These are phyloP conservation scores for Drosophila mimica DNA, from an alignment of 2,888 invertebrate species.

Conservation along the genomic window DNA sequence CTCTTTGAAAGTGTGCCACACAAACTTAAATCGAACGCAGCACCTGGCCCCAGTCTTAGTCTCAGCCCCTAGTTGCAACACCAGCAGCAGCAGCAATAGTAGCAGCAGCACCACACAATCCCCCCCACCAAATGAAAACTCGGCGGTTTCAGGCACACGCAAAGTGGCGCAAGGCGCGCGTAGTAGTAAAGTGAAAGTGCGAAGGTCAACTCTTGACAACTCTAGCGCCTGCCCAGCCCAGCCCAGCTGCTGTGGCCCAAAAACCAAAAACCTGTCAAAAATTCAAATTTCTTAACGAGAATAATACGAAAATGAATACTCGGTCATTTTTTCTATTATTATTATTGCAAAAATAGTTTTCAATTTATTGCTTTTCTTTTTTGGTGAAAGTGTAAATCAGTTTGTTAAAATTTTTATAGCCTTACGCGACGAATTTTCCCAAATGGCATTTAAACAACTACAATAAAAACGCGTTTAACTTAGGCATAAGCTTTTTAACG, in stretches of 20 bases:
- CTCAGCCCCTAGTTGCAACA: slow-evolving; percentile 20
- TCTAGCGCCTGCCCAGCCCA: slow-evolving; percentile 69
- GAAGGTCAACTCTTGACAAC: slow-evolving; percentile 72
- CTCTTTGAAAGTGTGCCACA: slow-evolving; percentile 20
- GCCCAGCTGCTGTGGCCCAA: slow-evolving; percentile 37
- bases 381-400: slow-evolving; percentile 42
- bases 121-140: slow-evolving; percentile 69
- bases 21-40: slow-evolving; percentile 44
- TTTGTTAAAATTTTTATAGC: slow-evolving; percentile 56
- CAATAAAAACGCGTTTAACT: slow-evolving; percentile 52
- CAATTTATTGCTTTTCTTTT: slow-evolving; percentile 24
- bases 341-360: slow-evolving; percentile 22
- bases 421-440: slow-evolving; percentile 68
- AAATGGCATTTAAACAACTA: slow-evolving; percentile 69
- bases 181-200: slow-evolving; percentile 81
- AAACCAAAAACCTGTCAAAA: slow-evolving; percentile 19
- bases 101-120: slow-evolving; percentile 11
- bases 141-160: slow-evolving; percentile 76
- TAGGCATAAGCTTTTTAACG: slow-evolving; percentile 58
- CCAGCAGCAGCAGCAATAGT: slow-evolving; percentile 25
- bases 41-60: slow-evolving; percentile 44
- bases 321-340: slow-evolving; percentile 19
- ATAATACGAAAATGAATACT: slow-evolving; percentile 29
- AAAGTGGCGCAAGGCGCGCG: slow-evolving; percentile 69
- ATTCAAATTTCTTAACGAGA: slow-evolving; percentile 22